phyloP scores from a whole-genome alignment of 2,797 vertebrate genomes.

The Aphelocoma californica region DNA sequence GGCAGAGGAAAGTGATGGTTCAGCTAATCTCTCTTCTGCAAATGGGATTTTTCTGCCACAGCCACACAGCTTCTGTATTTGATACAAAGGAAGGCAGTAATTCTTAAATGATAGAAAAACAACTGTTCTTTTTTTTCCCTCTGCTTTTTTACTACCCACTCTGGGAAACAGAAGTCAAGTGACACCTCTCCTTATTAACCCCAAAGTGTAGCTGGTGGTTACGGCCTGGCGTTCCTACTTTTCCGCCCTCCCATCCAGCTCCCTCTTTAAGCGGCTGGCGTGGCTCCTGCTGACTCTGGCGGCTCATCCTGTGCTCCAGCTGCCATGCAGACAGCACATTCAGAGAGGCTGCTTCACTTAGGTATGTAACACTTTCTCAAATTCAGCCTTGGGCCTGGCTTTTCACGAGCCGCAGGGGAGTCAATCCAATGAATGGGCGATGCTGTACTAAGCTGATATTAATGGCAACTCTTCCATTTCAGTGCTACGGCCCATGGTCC shows the following conservation, averaged over 20 bases:
- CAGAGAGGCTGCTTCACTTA: background rate
- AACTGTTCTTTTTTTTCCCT: background rate
- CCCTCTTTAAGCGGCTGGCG: accelerated
- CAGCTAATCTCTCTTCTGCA: background rate
- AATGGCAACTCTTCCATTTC: background rate
- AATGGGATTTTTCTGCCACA: background rate
- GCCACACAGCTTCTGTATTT: background rate
- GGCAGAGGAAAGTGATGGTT: background rate
- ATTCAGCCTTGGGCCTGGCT: background rate
- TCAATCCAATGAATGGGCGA: background rate
- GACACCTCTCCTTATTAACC: background rate
- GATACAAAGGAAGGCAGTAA: background rate
- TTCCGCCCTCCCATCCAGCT: background rate
- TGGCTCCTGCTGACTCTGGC: background rate
- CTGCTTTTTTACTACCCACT: background rate
- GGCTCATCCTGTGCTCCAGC: background rate
- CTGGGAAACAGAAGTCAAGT: background rate
- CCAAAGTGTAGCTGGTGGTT: background rate
- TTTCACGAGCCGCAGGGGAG: accelerated
- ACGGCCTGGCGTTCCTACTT: accelerated
- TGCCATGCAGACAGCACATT: background rate
- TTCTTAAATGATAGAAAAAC: background rate
- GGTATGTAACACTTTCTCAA: background rate
- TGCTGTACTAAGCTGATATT: background rate
- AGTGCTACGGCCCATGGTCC: background rate